Percentiles rank a stretch among this genome's conserved stretches.
Conservation (phyloP, 1,140 invertebrate genomes). For the Drosophila erecta region DNA sequence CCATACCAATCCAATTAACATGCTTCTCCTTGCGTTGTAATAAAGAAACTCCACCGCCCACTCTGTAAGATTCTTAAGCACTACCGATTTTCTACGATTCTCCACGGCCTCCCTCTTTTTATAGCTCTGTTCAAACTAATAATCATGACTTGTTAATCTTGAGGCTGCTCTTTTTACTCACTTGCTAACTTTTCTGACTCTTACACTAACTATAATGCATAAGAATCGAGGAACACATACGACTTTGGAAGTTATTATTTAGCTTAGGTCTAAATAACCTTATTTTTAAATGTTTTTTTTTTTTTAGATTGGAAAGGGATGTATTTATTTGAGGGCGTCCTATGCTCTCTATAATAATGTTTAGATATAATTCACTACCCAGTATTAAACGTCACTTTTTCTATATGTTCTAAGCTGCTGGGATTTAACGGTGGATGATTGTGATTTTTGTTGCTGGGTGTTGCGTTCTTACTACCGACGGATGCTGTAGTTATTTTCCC, state of each 20-base stretch:
- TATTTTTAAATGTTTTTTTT: too few species aligned
- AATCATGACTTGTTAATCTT: conserved; percentile 83
- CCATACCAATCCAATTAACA: conserved; percentile 14
- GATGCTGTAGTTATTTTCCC: conserved; percentile 10
- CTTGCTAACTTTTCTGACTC: conserved; percentile 13
- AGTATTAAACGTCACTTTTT: conserved; percentile 22
- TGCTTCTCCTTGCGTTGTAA: conserved; percentile 3
- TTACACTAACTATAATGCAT: not conserved
- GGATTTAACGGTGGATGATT: conserved; percentile 60
- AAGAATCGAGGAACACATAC: not conserved
- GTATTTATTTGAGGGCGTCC: too few species aligned
- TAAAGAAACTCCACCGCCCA: conserved; percentile 18
- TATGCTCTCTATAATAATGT: not conserved
- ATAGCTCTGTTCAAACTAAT: conserved; percentile 60
- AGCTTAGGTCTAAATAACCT: not conserved
- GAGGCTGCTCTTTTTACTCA: conserved; percentile 58
- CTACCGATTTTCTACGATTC: conserved; percentile 5
- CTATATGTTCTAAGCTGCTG: conserved; percentile 28
- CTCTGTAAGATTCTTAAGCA: conserved; percentile 12
- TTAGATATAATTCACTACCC: not conserved
- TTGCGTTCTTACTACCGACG: conserved; percentile 17
- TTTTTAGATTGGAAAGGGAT: too few species aligned
- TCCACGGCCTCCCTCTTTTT: not conserved
- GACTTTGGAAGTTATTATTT: not conserved
- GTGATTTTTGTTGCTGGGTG: conserved; percentile 26